Evolutionary conservation across 23 tunicate species (phyloP).

Genomic region (Halocynthia aurantium): DNA sequence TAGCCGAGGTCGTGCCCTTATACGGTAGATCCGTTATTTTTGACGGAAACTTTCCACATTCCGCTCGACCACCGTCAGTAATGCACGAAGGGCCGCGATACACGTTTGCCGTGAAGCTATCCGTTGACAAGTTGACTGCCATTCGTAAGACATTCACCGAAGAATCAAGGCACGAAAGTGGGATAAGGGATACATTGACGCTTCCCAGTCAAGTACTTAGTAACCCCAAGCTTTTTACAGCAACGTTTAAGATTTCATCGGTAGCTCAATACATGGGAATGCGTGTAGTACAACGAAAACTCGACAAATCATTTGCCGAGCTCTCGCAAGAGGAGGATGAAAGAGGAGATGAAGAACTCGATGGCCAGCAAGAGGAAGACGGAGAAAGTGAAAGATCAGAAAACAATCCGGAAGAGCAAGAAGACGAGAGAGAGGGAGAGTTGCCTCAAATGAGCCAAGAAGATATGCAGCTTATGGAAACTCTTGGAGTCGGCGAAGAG

Average conservation of each 20-base stretch:
- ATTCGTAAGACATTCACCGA: constrained; percentile 46
- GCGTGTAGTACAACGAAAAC: constrained; percentile 25
- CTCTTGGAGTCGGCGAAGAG: not conserved
- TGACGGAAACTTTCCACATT: constrained; percentile 79
- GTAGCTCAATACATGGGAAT: constrained; percentile 35
- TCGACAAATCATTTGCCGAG: constrained; percentile 6
- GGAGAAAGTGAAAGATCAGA: not conserved
- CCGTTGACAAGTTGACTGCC: constrained; percentile 45
- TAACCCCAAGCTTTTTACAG: constrained; percentile 27
- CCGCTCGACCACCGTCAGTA: constrained; percentile 81
- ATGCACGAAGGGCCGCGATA: constrained; percentile 48
- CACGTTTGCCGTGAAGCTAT: constrained; percentile 83
- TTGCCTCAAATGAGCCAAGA: not conserved
- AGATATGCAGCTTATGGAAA: not conserved
- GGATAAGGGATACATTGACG: not conserved
- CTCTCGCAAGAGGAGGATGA: not conserved
- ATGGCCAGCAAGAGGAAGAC: not conserved
- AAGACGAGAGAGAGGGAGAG: not conserved
- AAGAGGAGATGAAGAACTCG: not conserved
- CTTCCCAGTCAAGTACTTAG: constrained; percentile 12
- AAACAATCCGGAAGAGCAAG: not conserved
- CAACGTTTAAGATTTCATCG: constrained; percentile 29
- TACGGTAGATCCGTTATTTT: constrained; percentile 87
- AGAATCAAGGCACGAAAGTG: constrained; percentile 35
- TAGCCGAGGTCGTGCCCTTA: constrained; percentile 77